phyloP scores from a whole-genome alignment of 2,797 vertebrate species.

The Heteromormyrus szaboi region DNA sequence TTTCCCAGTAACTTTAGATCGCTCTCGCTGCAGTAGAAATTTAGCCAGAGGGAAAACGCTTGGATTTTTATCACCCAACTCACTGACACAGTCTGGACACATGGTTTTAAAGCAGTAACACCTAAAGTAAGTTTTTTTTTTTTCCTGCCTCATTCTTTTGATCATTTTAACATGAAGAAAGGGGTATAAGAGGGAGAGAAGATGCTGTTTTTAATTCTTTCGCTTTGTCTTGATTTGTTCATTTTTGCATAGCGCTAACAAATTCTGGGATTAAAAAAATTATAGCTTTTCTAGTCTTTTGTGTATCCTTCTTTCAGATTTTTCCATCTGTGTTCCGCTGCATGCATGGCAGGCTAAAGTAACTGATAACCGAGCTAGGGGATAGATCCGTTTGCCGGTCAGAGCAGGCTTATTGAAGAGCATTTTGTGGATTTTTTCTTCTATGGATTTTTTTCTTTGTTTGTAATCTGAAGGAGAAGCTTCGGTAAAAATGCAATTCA shows the following conservation, averaged over 20 bases:
- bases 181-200: neutral
- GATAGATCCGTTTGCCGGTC: neutral
- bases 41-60: slow-evolving; percentile 12
- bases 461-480: neutral
- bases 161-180: neutral
- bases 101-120: slow-evolving; percentile 15
- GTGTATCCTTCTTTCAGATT: neutral
- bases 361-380: slow-evolving; percentile 37
- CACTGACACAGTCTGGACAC: slow-evolving; percentile 13
- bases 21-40: slow-evolving; percentile 38
- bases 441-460: neutral
- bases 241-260: neutral
- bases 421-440: neutral
- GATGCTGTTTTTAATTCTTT: neutral
- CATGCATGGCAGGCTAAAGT: slow-evolving; percentile 47
- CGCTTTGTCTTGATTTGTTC: neutral
- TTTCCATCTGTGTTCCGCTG: slow-evolving; percentile 30
- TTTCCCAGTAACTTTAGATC: slow-evolving; percentile 66
- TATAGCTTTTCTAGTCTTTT: neutral
- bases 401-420: neutral
- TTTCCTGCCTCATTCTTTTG: slow-evolving; percentile 27
- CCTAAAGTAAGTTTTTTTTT: slow-evolving; percentile 19
- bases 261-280: neutral
- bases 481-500: neutral
- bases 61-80: slow-evolving; percentile 16